Conservation (phyloP, 2,797 vertebrate genomes). For the Caiman crocodilus region DNA sequence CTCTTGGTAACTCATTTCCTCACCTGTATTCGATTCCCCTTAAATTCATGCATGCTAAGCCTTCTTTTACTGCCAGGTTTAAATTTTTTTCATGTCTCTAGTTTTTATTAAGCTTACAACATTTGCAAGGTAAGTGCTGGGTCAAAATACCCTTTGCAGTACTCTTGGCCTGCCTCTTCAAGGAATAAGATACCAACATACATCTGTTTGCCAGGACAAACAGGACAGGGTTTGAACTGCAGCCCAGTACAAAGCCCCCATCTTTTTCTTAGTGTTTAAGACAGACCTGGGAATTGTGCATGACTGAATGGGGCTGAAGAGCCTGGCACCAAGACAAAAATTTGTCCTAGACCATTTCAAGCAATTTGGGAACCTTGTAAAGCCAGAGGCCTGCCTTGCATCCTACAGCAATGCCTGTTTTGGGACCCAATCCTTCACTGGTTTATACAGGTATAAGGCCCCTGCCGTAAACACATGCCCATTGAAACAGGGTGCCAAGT, state of each 20-base stretch:
- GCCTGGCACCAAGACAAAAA: not conserved
- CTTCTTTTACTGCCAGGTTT: not conserved
- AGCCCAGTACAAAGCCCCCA: not conserved
- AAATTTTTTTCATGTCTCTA: not conserved
- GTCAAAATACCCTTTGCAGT: not conserved
- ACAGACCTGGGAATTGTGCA: not conserved
- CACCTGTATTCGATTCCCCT: not conserved
- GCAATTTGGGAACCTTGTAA: not conserved
- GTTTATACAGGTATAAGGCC: not conserved
- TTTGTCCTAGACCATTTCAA: not conserved
- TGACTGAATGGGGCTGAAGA: not conserved
- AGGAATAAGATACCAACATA: not conserved
- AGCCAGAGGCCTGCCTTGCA: not conserved
- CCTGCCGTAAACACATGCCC: not conserved
- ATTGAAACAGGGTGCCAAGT: not conserved
- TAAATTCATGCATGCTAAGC: rapidly evolving
- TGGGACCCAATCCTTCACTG: not conserved
- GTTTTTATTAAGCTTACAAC: not conserved
- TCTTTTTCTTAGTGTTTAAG: not conserved
- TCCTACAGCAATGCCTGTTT: not conserved
- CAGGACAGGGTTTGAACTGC: not conserved
- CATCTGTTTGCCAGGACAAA: not conserved
- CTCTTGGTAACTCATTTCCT: not conserved
- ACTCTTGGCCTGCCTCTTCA: not conserved
- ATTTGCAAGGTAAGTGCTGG: rapidly evolving